phyloP scores from a whole-genome alignment of 2,113 vertebrate genomes.

The Scolopax mira region DNA sequence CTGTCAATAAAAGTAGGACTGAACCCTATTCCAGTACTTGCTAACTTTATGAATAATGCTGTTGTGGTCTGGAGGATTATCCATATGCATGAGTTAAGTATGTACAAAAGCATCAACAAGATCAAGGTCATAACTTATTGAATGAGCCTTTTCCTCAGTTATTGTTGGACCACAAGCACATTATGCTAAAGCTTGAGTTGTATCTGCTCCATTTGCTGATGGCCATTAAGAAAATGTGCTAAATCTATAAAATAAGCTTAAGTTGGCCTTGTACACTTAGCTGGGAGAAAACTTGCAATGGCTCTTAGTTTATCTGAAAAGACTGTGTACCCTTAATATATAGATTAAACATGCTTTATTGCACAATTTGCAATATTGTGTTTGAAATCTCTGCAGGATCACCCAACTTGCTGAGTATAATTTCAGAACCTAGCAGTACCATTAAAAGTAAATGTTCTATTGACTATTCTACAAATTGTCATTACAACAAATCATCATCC shows the following conservation, averaged over 20 bases:
- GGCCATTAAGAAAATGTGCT: background rate
- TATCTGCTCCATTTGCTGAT: background rate
- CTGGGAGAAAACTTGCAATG: background rate
- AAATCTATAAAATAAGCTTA: background rate
- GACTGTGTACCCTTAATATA: background rate
- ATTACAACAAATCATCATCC: background rate
- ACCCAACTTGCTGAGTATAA: background rate
- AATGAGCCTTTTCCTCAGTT: background rate
- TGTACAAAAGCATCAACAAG: background rate
- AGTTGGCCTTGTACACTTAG: background rate
- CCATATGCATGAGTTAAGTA: background rate
- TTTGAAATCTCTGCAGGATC: background rate
- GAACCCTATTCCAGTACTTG: background rate
- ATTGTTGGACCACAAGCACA: background rate
- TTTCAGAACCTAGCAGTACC: background rate
- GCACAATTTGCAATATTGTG: background rate
- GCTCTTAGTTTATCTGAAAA: background rate
- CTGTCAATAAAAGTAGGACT: background rate
- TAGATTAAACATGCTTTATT: background rate
- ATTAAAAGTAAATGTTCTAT: slow-evolving; percentile 9
- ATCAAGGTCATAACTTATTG: background rate
- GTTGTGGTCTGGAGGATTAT: background rate
- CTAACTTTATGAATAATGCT: background rate
- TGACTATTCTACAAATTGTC: background rate
- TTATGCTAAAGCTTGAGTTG: background rate